These are phyloP conservation scores for Agrotis segetum DNA, from an alignment of 2,888 invertebrate genomes.

Conservation along the genomic window DNA sequence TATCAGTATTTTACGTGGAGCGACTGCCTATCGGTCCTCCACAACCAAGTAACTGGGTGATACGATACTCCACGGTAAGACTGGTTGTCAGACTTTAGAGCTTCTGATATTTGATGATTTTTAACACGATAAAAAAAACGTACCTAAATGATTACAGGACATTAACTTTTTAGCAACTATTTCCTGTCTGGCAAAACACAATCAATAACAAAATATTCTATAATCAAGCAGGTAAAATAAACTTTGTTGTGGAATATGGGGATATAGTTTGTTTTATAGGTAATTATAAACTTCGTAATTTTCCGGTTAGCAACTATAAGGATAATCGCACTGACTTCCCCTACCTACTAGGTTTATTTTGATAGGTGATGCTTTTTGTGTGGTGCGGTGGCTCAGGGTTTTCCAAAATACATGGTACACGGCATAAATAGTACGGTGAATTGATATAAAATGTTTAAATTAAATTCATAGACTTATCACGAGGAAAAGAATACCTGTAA, in stretches of 20 bases:
- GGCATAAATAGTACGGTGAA: too few relatives aligned
- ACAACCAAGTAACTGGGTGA: too few relatives aligned
- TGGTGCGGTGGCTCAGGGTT: not conserved
- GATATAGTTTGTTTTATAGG: slow-evolving; percentile 12
- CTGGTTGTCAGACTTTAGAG: too few relatives aligned
- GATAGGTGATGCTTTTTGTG: not conserved
- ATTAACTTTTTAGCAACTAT: slow-evolving; percentile 3
- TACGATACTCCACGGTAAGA: too few relatives aligned
- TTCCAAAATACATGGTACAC: not conserved
- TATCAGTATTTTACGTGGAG: too few relatives aligned
- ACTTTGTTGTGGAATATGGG: slow-evolving; percentile 7
- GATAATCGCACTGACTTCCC: slow-evolving; percentile 30
- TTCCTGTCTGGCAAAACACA: slow-evolving; percentile 21
- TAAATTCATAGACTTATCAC: too few relatives aligned
- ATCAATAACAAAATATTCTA: slow-evolving; percentile 1
- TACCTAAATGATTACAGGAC: not conserved
- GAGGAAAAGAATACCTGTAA: too few relatives aligned
- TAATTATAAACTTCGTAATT: slow-evolving; percentile 19
- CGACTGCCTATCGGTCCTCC: too few relatives aligned
- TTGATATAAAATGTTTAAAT: too few relatives aligned
- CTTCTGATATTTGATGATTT: too few relatives aligned
- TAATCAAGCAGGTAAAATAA: slow-evolving; percentile 15
- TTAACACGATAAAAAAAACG: too few relatives aligned
- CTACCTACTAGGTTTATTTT: slow-evolving; percentile 19
- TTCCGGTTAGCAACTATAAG: slow-evolving; percentile 40